Percentiles rank a stretch among this genome's conserved stretches.
Evolutionary conservation across 2,888 invertebrate species (phyloP).

Genomic region (Gibbula magus): DNA sequence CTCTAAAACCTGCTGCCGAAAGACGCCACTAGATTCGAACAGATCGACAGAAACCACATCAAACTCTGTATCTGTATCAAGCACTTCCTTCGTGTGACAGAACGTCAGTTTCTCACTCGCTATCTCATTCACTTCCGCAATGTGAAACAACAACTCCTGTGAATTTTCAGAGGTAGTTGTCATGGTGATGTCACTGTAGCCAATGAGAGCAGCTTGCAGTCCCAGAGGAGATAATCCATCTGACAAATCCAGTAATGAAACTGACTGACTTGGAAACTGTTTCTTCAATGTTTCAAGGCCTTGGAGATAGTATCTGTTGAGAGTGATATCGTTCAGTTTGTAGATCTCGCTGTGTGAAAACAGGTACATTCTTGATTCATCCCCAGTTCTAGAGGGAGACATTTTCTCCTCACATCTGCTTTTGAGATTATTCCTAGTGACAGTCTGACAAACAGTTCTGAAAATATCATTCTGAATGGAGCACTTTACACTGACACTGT

Average conservation of each 20-base stretch:
- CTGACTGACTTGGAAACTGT: conserved; percentile 4
- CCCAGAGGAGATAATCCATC: conserved; percentile 58
- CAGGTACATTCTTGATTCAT: not conserved
- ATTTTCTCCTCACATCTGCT: not conserved
- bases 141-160: conserved; percentile 43
- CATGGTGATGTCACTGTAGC: conserved; percentile 48
- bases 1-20: conserved; percentile 62
- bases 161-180: conserved; percentile 44
- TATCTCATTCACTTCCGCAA: conserved; percentile 47
- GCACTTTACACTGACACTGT: conserved; percentile 43
- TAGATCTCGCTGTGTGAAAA: conserved; percentile 37
- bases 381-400: not conserved
- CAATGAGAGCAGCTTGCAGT: conserved; percentile 56
- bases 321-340: conserved; percentile 59
- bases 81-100: conserved; percentile 35
- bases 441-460: conserved; percentile 33
- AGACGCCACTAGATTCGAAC: conserved; percentile 61
- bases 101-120: conserved; percentile 37
- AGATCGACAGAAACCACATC: conserved; percentile 56
- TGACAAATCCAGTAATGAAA: conserved; percentile 57
- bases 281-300: conserved; percentile 44
- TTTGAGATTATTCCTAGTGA: conserved; percentile 26
- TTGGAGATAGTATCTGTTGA: conserved; percentile 53
- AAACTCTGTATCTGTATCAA: conserved; percentile 39
- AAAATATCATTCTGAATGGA: conserved; percentile 46